Conservation (phyloP, 2,113 vertebrate species). For the Callithrix jacchus region DNA sequence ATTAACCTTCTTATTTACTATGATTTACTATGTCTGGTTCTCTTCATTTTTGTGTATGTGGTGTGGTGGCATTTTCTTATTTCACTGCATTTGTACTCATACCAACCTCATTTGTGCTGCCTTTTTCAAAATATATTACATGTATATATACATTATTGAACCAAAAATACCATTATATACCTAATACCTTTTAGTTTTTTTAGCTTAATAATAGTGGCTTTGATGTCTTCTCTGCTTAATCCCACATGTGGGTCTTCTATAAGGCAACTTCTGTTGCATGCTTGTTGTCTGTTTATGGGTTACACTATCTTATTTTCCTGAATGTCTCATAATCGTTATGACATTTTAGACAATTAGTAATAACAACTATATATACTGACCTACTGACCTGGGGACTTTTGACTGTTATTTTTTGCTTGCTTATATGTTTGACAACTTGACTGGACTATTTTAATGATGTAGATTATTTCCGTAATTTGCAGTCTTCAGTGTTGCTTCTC, state of each 20-base stretch:
- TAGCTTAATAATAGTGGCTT: background rate
- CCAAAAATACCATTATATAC: background rate
- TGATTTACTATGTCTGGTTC: background rate
- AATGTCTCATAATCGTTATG: background rate
- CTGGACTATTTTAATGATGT: background rate
- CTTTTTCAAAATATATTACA: background rate
- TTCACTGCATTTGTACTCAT: background rate
- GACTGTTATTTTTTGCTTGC: background rate
- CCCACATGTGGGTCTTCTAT: background rate
- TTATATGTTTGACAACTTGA: background rate
- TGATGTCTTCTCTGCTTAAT: background rate
- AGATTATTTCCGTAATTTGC: background rate
- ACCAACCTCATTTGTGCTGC: background rate
- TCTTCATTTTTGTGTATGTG: background rate
- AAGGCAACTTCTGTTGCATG: background rate
- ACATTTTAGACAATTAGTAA: background rate
- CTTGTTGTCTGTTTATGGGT: background rate
- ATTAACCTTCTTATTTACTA: background rate
- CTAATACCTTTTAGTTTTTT: background rate
- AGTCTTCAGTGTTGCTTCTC: background rate
- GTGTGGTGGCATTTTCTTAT: background rate
- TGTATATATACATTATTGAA: background rate
- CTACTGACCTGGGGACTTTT: background rate
- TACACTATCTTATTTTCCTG: background rate
- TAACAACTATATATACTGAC: too few relatives aligned